Conservation (phyloP, 2,113 vertebrate species). For the Lynx canadensis region DNA sequence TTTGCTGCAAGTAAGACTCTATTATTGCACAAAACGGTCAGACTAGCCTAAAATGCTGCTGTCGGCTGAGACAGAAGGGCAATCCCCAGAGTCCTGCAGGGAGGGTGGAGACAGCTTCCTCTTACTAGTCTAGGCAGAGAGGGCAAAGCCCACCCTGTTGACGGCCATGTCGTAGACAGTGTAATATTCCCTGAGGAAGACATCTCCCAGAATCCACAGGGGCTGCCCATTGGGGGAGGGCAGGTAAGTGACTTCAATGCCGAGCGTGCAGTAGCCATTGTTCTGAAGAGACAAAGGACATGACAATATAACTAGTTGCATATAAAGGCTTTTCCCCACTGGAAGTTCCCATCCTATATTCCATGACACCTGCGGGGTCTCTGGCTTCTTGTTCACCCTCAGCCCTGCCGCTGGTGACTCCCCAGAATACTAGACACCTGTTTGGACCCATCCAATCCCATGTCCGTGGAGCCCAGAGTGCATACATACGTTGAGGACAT, state of each 20-base stretch:
- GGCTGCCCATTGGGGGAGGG: slow-evolving; percentile 79
- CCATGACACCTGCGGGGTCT: accelerated
- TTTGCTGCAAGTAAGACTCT: not conserved
- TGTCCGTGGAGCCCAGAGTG: too few relatives aligned
- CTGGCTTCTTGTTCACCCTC: not conserved
- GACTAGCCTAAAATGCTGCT: not conserved
- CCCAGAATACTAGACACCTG: not conserved
- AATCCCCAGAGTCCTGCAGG: not conserved
- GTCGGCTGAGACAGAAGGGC: not conserved
- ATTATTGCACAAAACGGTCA: not conserved
- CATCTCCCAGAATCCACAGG: slow-evolving; percentile 85
- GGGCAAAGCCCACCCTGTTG: slow-evolving; percentile 83
- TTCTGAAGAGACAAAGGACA: slow-evolving; percentile 52
- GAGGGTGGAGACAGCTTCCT: not conserved
- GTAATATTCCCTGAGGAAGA: slow-evolving; percentile 85
- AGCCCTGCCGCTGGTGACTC: not conserved
- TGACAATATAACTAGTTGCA: not conserved
- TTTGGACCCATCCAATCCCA: not conserved
- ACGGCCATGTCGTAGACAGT: slow-evolving; percentile 82
- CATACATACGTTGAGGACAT: slow-evolving; percentile 69
- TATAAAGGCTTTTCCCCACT: not conserved
- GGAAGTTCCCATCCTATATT: too few relatives aligned
- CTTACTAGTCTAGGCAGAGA: slow-evolving; percentile 62
- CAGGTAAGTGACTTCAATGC: slow-evolving; percentile 82
- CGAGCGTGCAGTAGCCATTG: slow-evolving; percentile 75